phyloP scores from a whole-genome alignment of 1,140 invertebrate genomes.

The Arion vulgaris region DNA sequence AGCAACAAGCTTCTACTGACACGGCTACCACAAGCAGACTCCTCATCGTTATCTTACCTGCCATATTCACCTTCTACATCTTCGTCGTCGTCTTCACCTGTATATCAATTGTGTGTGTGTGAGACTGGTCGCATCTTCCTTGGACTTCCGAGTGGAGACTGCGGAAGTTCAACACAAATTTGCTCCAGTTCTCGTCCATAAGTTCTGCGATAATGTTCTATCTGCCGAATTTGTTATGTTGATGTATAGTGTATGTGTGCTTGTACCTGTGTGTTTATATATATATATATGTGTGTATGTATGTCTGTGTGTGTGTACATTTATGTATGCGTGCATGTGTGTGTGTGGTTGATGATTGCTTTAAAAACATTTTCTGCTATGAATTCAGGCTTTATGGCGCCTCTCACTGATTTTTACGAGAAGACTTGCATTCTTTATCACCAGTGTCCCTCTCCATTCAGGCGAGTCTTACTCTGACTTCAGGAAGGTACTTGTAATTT shows the following conservation, averaged over 20 bases:
- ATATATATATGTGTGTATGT: not conserved
- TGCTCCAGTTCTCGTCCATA: not conserved
- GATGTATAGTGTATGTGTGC: not conserved
- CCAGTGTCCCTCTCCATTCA: too few species aligned
- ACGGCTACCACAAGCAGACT: not conserved
- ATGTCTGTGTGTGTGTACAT: not conserved
- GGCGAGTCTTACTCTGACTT: too few species aligned
- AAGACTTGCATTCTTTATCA: too few species aligned
- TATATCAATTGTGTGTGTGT: slow-evolving; percentile 27
- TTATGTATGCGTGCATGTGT: not conserved
- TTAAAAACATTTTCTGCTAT: too few species aligned
- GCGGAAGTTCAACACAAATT: not conserved
- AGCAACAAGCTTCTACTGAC: not conserved
- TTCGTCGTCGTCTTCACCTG: not conserved
- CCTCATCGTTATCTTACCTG: not conserved
- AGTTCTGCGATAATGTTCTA: not conserved
- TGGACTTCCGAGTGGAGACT: slow-evolving; percentile 1
- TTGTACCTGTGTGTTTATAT: not conserved
- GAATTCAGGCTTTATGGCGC: too few species aligned
- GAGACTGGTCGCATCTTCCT: slow-evolving; percentile 2
- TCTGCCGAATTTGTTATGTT: not conserved
- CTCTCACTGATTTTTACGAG: too few species aligned
- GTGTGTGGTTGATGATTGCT: not conserved
- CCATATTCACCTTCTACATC: not conserved
- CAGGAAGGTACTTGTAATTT: too few species aligned